Evolutionary conservation across 2,113 vertebrate species (phyloP).

Genomic region (Micromys minutus): DNA sequence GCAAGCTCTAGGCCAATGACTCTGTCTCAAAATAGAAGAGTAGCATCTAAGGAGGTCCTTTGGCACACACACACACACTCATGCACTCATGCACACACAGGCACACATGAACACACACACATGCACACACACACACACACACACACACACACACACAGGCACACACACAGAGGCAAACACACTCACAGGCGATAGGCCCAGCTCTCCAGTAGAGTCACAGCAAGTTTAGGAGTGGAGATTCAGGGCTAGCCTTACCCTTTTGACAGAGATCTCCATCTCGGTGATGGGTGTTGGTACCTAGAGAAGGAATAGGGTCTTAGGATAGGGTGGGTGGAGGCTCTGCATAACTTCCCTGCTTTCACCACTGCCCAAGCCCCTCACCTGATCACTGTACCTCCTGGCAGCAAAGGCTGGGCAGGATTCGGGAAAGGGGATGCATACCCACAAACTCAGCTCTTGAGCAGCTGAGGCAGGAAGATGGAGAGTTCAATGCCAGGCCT

Average conservation of each 20-base stretch:
- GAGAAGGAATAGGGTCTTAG: constrained; percentile 19
- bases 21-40: neutral
- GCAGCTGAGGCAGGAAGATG: neutral
- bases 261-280: constrained; percentile 95
- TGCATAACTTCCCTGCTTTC: neutral
- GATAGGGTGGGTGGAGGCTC: neutral
- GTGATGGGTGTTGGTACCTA: constrained; percentile 92
- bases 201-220: neutral
- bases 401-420: neutral
- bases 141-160: neutral
- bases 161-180: neutral
- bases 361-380: neutral
- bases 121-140: too few relatives aligned
- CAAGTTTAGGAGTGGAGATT: neutral
- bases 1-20: neutral
- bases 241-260: constrained; percentile 88
- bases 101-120: too few relatives aligned
- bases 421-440: neutral
- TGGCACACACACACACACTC: neutral
- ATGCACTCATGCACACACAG: neutral
- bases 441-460: neutral
- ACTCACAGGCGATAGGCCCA: neutral
- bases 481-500: neutral
- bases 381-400: neutral
- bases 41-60: neutral